Conservation (phyloP, 2,888 invertebrate genomes). For the Tipula vernalis region DNA sequence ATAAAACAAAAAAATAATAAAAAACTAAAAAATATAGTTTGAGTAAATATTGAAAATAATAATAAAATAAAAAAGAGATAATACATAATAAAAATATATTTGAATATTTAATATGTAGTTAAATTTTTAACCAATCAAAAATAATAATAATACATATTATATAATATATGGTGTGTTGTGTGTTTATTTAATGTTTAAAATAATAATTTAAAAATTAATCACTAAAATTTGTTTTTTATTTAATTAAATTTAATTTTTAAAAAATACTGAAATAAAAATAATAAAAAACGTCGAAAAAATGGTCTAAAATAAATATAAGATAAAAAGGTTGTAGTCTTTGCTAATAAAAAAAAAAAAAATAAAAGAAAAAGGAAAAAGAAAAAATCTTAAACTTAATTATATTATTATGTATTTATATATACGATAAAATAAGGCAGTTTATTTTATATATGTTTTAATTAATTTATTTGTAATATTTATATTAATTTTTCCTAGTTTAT, state of each 20-base stretch:
- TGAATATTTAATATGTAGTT: background rate
- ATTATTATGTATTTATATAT: background rate
- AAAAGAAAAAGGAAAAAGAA: background rate
- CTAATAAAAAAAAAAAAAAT: background rate
- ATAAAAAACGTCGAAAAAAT: background rate
- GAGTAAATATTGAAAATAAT: background rate
- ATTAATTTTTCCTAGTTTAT: background rate
- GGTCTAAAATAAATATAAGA: background rate
- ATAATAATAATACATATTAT: background rate
- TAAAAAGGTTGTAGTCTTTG: background rate
- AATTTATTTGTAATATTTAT: background rate
- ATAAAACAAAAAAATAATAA: background rate
- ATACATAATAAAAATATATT: background rate
- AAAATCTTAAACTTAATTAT: background rate
- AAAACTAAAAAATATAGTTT: background rate
- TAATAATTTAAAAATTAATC: background rate
- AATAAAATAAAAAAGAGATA: background rate
- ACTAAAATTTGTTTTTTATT: background rate
- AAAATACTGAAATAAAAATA: background rate
- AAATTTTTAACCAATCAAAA: background rate
- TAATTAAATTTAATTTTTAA: background rate
- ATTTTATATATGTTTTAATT: background rate
- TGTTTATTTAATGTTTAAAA: background rate
- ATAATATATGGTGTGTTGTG: background rate
- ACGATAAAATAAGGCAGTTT: conserved; percentile 4